Evolutionary conservation across 1,140 invertebrate genomes (phyloP).

Genomic region (Cotesia typhae): DNA sequence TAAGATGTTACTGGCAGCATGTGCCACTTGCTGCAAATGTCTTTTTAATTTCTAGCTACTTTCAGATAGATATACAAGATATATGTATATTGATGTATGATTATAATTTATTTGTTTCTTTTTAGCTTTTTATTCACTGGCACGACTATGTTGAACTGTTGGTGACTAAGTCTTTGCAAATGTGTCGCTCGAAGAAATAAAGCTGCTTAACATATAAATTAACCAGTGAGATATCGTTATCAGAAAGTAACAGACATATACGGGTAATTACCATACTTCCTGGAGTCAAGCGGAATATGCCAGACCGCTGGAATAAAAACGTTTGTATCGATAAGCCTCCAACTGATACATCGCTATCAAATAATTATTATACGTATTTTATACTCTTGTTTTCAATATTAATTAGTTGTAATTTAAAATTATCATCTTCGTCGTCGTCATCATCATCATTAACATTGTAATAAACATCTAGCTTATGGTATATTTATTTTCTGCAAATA

Average conservation of each 20-base stretch:
- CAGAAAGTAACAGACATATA: conserved; percentile 47
- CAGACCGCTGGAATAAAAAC: no score
- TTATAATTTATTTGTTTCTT: background rate
- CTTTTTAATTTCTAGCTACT: background rate
- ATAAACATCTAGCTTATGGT: no score
- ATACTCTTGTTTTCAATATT: no score
- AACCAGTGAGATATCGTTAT: conserved; percentile 49
- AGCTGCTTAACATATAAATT: conserved; percentile 50
- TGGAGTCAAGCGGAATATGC: conserved; percentile 30
- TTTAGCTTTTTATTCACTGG: conserved; percentile 1
- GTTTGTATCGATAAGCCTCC: no score
- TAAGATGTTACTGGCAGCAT: background rate
- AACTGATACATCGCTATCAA: no score
- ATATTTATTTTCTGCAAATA: no score
- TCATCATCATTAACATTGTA: no score
- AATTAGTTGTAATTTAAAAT: no score
- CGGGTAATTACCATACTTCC: conserved; percentile 59
- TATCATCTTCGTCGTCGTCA: no score
- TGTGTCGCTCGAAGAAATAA: background rate
- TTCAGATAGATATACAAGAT: background rate
- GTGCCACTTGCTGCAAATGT: conserved; percentile 10
- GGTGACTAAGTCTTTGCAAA: background rate
- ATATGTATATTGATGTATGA: background rate
- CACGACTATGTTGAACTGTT: background rate
- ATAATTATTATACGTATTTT: no score